Evolutionary conservation across 1,140 invertebrate species (phyloP).

Genomic region (Venturia canescens): DNA sequence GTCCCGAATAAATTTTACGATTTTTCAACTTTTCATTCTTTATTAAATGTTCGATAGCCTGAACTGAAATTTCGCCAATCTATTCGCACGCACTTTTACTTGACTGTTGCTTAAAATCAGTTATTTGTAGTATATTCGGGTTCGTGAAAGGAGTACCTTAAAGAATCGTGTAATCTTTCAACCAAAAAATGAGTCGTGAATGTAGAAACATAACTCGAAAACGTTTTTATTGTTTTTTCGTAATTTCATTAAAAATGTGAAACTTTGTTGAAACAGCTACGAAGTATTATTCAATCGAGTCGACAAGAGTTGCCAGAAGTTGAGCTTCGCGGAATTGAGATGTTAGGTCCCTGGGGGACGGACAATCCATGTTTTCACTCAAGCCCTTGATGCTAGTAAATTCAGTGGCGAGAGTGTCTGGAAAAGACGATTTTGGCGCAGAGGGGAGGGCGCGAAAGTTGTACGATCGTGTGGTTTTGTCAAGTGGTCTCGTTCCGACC

Average conservation of each 20-base stretch:
- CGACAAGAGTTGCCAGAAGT: not conserved
- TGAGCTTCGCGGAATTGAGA: not conserved
- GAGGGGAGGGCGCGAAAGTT: constrained; percentile 5
- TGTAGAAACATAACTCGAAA: too few relatives aligned
- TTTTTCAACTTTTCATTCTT: too few relatives aligned
- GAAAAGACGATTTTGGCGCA: constrained; percentile 11
- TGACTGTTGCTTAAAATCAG: too few relatives aligned
- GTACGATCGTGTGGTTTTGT: constrained; percentile 24
- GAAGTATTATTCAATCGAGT: not conserved
- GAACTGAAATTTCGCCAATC: too few relatives aligned
- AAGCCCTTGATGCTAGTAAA: not conserved
- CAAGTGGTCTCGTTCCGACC: constrained; percentile 23
- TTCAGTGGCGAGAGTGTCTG: not conserved
- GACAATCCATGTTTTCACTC: not conserved
- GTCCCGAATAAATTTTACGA: too few relatives aligned
- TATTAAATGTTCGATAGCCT: too few relatives aligned
- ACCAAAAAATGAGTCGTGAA: too few relatives aligned
- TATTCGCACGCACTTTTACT: too few relatives aligned
- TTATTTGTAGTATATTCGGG: too few relatives aligned
- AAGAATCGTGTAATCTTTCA: too few relatives aligned
- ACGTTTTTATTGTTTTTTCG: too few relatives aligned
- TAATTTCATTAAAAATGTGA: not conserved
- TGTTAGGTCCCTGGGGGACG: not conserved
- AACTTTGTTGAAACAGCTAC: not conserved
- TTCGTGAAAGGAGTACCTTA: too few relatives aligned